Evolutionary conservation across 2,888 invertebrate genomes (phyloP).

Genomic region (Sphaerophoria rueppellii): DNA sequence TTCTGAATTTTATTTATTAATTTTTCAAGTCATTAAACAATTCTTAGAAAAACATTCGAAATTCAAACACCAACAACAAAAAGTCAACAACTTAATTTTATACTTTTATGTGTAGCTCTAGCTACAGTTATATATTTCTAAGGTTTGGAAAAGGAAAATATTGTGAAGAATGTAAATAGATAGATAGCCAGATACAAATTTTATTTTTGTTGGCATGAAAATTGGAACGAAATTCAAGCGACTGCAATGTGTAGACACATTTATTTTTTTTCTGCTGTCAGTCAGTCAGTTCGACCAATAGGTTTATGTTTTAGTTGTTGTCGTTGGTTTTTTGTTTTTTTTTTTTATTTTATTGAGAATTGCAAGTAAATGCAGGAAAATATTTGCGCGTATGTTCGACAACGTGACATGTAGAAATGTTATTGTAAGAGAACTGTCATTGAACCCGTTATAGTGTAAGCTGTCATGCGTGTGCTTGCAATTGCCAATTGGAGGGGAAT

Average conservation of each 20-base stretch:
- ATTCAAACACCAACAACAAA: constrained; percentile 6
- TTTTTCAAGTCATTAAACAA: constrained; percentile 11
- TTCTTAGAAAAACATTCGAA: constrained; percentile 14
- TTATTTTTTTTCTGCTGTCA: neutral
- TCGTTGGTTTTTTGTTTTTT: neutral
- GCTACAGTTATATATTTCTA: no score
- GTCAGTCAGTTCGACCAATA: constrained; percentile 22
- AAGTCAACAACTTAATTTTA: constrained; percentile 6
- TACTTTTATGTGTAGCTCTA: no score
- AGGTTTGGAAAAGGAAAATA: no score
- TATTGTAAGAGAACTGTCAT: neutral
- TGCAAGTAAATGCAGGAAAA: constrained; percentile 18
- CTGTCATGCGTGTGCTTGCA: neutral
- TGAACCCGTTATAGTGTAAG: constrained; percentile 18
- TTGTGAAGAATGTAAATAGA: no score
- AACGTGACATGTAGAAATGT: constrained; percentile 4
- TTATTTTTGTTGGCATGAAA: constrained; percentile 35
- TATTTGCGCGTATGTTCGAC: constrained; percentile 3
- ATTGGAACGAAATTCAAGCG: constrained; percentile 32
- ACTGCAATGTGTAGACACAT: neutral
- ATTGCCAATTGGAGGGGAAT: constrained; percentile 5
- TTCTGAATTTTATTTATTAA: constrained; percentile 1
- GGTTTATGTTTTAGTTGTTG: neutral
- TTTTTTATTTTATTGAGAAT: neutral
- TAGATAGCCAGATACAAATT: neutral